Evolutionary conservation across 2,113 vertebrate species (phyloP), one percentile per base, ranked within the genome.

Genomic region (Larimichthys polyactis): DNA sequence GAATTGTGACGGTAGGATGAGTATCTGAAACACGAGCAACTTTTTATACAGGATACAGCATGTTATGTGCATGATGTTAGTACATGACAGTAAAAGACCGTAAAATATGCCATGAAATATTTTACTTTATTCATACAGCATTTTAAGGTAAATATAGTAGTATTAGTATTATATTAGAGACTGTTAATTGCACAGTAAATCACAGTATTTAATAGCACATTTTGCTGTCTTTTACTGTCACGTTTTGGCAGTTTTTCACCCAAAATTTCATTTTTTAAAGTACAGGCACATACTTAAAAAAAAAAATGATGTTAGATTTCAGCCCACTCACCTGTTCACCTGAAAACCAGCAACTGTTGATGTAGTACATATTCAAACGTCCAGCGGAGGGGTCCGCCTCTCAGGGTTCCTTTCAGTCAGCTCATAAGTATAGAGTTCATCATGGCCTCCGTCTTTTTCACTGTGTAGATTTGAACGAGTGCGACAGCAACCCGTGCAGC

Each of bases 401-500:
- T 64, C 36, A 44, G 6, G 6, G 8, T 5, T 16, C 19, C 11
- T 22, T 4, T 54, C 10, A 54, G 19, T 46, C 15, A 20, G n/a
- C 4, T 1, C 9, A 5, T 0, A 32, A 32, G 32, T 9, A 49
- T 14, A 16, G 2, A 59, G 73, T 54, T 66, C 24, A 32, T 19
- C 10, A 19, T 48, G 11, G 7, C 51, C 3, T 29, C 4, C 0
- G 2, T 57, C 36, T 68, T 52, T 52, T 46, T 72, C 16, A 77
- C 15, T 65, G 11, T 48, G 22, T 55, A 96, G 95, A 96, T 78
- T 57, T 99, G 76, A 98, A 99, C 0, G 98, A 99, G 73, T 99
- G 98, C 70, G 95, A 93, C 69, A 96, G 87, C 88, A 97, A 82
- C 80, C 98, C 97, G 0, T 99, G 98, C 63, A 98, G 97, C 82